Conservation (phyloP, 35 echinoderm and acorn worm genomes). For the Strongylocentrotus purpuratus region DNA sequence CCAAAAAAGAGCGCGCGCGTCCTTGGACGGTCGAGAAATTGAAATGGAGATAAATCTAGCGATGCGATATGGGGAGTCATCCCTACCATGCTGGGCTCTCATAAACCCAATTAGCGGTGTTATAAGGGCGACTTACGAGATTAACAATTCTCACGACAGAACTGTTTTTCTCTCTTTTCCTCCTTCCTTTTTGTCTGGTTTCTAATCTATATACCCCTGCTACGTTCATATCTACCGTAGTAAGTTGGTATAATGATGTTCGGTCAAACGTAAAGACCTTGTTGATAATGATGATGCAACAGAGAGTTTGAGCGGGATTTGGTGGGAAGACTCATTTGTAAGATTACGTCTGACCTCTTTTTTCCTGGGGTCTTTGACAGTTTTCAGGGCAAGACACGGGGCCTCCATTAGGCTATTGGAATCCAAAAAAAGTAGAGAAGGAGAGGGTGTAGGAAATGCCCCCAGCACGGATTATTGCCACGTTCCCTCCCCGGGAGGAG, state of each 20-base stretch:
- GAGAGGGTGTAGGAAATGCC: not conserved
- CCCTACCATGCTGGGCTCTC: not conserved
- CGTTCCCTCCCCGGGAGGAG: not conserved
- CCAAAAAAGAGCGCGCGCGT: not conserved
- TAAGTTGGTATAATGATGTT: not conserved
- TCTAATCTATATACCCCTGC: not conserved
- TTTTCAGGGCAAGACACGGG: slow-evolving; percentile 3
- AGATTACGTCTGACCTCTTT: slow-evolving; percentile 40
- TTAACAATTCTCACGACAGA: slow-evolving; percentile 20
- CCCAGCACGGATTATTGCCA: not conserved
- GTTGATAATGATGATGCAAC: slow-evolving; percentile 8
- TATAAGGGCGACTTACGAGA: slow-evolving; percentile 49
- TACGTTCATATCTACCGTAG: slow-evolving; percentile 30
- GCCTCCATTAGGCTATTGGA: not conserved
- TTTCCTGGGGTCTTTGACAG: slow-evolving; percentile 24
- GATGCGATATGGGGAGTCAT: slow-evolving; percentile 29
- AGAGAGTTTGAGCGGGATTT: slow-evolving; percentile 13
- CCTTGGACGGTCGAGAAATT: not conserved
- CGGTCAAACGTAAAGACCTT: not conserved
- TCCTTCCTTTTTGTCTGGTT: not conserved
- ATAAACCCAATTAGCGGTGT: slow-evolving; percentile 50
- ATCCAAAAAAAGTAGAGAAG: not conserved
- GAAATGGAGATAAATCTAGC: slow-evolving; percentile 27
- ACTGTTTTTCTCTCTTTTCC: not conserved
- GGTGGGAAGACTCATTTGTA: slow-evolving; percentile 22